Evolutionary conservation across 2,888 invertebrate genomes (phyloP), one percentile per base, ranked within the genome.

Genomic region (Elmis aenea): DNA sequence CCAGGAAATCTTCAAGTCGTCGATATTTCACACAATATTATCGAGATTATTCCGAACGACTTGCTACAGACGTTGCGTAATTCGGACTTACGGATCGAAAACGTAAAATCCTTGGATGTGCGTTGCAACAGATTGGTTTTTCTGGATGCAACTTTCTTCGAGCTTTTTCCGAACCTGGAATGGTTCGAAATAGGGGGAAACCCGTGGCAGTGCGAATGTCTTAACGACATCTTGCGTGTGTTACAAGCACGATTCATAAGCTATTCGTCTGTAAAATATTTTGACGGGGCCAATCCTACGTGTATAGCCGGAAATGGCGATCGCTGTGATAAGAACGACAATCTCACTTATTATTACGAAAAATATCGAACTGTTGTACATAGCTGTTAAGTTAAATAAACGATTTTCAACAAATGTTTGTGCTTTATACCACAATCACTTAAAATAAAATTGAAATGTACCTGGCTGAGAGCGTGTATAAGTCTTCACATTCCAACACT

Each of bases 381-480:
- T 6, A 18, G 8, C 5, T 18, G 8, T 18, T 18, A 8, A 18
- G 5, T 5, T 18, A 18, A 18, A 18, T 18, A n/a, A n/a, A n/a
- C n/a, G n/a, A n/a, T n/a, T n/a, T n/a, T n/a, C n/a, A n/a, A n/a
- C n/a, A n/a, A n/a, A n/a, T n/a, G n/a, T n/a, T n/a, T n/a, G n/a
- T n/a, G n/a, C n/a, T n/a, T n/a, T n/a, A n/a, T n/a, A n/a, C n/a
- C n/a, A n/a, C n/a, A n/a, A n/a, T n/a, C n/a, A n/a, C n/a, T n/a
- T n/a, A n/a, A n/a, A n/a, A n/a, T n/a, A n/a, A n/a, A n/a, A n/a
- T n/a, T n/a, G n/a, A n/a, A 64, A 68, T 46, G 66, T 65, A 72
- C 64, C 74, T 72, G 31, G 78, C 69, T 23, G 83, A 77, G 40
- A 83, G 72, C 42, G 72, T 65, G 43, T 75, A 69, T 21, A 81